Evolutionary conservation across 2,797 vertebrate species (phyloP), one percentile per base, ranked within the genome.

Genomic region (Gymnocypris eckloni): DNA sequence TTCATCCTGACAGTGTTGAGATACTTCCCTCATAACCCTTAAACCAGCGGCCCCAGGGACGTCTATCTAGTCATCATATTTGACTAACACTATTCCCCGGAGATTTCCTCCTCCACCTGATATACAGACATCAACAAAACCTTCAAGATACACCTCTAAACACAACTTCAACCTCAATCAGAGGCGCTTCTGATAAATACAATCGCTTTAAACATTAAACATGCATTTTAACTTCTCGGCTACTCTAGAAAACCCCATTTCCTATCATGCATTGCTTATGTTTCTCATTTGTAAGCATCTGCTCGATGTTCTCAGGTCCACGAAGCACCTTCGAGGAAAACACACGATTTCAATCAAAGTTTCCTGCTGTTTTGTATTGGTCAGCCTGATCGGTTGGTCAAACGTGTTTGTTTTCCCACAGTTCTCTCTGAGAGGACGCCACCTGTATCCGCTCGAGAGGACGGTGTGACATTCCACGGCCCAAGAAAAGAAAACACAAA

Each of bases 391-490:
- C 50, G 86, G 89, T 87, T 69, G 80, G 85, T 81, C 79, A 77
- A 33, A 75, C 69, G 59, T 91, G 79, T 92, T 93, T 92, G 90
- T 92, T 93, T 93, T 92, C 86, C 86, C 86, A 66, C 82, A 86
- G 82, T 66, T 80, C 76, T 89, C 41, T 77, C 61, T 48, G 69
- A n/a, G 64, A 59, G 43, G 81, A 67, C 85, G 88, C 76, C 91
- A 93, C 91, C 91, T 91, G 90, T 90, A 92, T 89, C 85, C 37
- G 86, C 89, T 91, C 83, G 82, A 91, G 90, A 93, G 87, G 86
- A 86, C 72, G 83, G 92, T 92, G 92, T 10, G 86, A 94, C 90
- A 93, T 95, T 95, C 93, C 93, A 86, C 77, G 61, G 85, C 56
- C 16, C 22, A 79, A 82, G 45, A 92, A 90, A 48, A 90, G 76